Base-by-base conservation (phyloP, 2,113 vertebrate species). In the Lycaon pictus region DNA sequence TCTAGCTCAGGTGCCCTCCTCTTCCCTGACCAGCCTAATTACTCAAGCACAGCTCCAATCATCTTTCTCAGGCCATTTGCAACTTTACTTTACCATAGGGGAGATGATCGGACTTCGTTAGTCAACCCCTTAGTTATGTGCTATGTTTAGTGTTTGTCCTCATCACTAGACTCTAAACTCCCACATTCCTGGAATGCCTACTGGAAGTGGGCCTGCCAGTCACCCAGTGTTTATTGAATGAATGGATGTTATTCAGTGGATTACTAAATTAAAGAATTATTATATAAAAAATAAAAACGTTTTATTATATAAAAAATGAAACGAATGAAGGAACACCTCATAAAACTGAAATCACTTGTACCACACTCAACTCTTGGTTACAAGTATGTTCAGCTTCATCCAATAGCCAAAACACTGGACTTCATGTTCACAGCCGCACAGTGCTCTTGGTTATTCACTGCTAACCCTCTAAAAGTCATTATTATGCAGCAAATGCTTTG, bases 381-480 rank as follows among this genome's bases (percentile, higher is more conserved):
- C 7, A 37, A 23, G 0, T 67, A 96, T 60, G 27, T 29, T 48
- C 11, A 84, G 65, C 65, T 88, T 58, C 27, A 55, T 3, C 71
- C 27, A 62, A 9, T 19, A 82, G 71, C 12, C 11, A 15, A 86
- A 43, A 19, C 43, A 1, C 37, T 16, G 35, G n/a, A 37, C 35
- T 9, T 55, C 48, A 63, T 0, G 3, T 0, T 11, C 27, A 63
- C 62, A 48, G 51, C 7, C 74, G 3, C 9, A 1, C 1, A 35
- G 37, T 55, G 93, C 56, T 58, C 85, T 29, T 43, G 8, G 55
- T 74, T 9, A 32, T 22, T 55, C 84, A 56, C 90, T 0, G 22
- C 48, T 62, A 93, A 77, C 92, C 22, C 65, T 17, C 9, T 17
- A 15, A 62, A 15, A 58, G 51, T 32, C 69, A 51, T 37, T 85